A percentile compares a stretch with the other conserved stretches of the same genome.
Evolutionary conservation across 2,113 vertebrate species (phyloP).

Genomic region (rat (Rattus norvegicus)): DNA sequence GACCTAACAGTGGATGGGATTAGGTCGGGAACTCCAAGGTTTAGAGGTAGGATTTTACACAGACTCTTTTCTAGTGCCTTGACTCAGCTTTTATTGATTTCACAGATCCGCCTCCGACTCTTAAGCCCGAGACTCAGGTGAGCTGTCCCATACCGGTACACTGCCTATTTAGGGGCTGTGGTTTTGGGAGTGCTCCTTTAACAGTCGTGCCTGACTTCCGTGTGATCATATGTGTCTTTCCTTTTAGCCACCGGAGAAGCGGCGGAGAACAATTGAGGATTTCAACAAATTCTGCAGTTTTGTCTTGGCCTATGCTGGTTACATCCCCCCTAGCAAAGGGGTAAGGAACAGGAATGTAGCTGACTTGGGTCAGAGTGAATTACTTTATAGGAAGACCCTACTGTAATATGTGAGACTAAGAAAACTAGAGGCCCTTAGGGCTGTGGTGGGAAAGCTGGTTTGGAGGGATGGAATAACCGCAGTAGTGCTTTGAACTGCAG

Average conservation of each 20-base stretch:
- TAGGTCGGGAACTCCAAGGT: not conserved
- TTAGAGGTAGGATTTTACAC: not conserved
- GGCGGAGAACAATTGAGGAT: constrained; percentile 94
- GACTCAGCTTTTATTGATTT: constrained; percentile 77
- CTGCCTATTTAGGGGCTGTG: not conserved
- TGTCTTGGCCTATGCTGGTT: constrained; percentile 93
- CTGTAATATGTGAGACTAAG: not conserved
- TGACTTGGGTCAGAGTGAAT: not conserved
- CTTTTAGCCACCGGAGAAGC: constrained; percentile 91
- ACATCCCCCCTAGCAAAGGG: constrained; percentile 94
- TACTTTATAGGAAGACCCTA: not conserved
- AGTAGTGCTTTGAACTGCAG: not conserved
- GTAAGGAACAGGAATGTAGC: constrained; percentile 78
- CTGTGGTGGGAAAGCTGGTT: not conserved
- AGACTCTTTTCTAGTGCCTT: constrained; percentile 35
- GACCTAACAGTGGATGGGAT: not conserved
- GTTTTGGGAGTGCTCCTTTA: not conserved
- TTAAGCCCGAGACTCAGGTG: constrained; percentile 84
- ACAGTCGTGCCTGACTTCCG: not conserved
- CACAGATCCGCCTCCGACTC: constrained; percentile 81
- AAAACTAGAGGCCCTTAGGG: not conserved
- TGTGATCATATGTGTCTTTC: not conserved
- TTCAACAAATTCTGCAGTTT: constrained; percentile 97
- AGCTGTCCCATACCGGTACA: not conserved
- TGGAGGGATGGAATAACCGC: not conserved